A percentile compares a stretch with the other conserved stretches of the same genome.
These are phyloP conservation scores for Neotoxoptera formosana DNA, from an alignment of 1,140 invertebrate species.

Conservation along the genomic window DNA sequence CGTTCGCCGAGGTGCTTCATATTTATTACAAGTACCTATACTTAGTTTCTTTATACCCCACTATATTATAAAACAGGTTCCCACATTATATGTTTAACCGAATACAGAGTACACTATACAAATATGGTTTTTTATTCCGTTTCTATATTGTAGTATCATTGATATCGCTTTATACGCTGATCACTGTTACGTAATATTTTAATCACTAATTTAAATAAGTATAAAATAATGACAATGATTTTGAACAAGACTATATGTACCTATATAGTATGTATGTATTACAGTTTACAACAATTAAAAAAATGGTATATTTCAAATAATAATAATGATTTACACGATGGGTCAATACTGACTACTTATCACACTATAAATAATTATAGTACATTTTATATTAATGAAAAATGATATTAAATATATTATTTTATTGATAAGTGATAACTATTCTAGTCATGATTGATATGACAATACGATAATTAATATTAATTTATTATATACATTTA, in stretches of 20 bases:
- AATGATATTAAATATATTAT: too few species aligned
- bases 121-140: constrained; percentile 9
- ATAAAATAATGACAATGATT: background rate
- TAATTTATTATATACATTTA: too few species aligned
- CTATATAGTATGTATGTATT: background rate
- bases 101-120: background rate
- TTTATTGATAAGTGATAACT: too few species aligned
- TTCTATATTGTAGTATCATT: background rate
- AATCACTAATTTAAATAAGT: constrained; percentile 19
- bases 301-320: too few species aligned
- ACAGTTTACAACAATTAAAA: background rate
- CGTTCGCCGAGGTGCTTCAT: background rate
- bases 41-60: background rate
- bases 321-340: too few species aligned
- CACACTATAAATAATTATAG: too few species aligned
- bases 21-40: background rate
- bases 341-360: too few species aligned
- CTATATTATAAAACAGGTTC: background rate
- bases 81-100: background rate
- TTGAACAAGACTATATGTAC: background rate
- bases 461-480: too few species aligned
- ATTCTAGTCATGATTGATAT: too few species aligned
- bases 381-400: too few species aligned
- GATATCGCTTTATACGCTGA: background rate
- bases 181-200: constrained; percentile 18